phyloP scores from a whole-genome alignment of 2,888 invertebrate species.

The Eupithecia exiguata region DNA sequence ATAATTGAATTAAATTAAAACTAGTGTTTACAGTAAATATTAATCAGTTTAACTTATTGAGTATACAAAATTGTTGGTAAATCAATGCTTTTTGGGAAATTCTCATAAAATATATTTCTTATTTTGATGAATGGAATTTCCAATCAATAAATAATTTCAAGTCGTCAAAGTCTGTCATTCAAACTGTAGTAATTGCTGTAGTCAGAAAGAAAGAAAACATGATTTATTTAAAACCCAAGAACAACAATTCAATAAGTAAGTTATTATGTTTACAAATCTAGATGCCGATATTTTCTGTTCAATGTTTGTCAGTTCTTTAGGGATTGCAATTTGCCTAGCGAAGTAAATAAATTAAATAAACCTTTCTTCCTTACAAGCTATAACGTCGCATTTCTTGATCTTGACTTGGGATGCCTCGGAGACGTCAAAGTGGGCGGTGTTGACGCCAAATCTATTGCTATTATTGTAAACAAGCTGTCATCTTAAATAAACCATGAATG shows the following conservation, averaged over 20 bases:
- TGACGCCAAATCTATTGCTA: neutral
- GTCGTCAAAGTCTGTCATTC: too few relatives aligned
- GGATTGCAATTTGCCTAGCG: neutral
- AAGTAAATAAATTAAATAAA: neutral
- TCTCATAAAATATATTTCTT: too few relatives aligned
- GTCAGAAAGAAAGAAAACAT: neutral
- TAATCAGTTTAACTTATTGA: too few relatives aligned
- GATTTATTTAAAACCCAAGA: neutral
- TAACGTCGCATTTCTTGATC: neutral
- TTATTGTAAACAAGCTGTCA: constrained; percentile 30
- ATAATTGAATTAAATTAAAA: too few relatives aligned
- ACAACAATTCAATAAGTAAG: neutral
- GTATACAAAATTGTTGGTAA: too few relatives aligned
- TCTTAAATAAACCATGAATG: constrained; percentile 31
- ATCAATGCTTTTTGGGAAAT: too few relatives aligned
- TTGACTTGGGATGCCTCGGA: neutral
- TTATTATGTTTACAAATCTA: neutral
- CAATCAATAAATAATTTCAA: too few relatives aligned
- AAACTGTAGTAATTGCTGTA: neutral
- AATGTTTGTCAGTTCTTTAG: neutral
- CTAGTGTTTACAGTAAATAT: too few relatives aligned
- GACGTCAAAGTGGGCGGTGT: neutral
- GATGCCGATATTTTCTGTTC: neutral
- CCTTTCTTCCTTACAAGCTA: neutral
- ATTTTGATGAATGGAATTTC: too few relatives aligned